Conservation (phyloP, 2,113 vertebrate species). For the Centropus bengalensis region DNA sequence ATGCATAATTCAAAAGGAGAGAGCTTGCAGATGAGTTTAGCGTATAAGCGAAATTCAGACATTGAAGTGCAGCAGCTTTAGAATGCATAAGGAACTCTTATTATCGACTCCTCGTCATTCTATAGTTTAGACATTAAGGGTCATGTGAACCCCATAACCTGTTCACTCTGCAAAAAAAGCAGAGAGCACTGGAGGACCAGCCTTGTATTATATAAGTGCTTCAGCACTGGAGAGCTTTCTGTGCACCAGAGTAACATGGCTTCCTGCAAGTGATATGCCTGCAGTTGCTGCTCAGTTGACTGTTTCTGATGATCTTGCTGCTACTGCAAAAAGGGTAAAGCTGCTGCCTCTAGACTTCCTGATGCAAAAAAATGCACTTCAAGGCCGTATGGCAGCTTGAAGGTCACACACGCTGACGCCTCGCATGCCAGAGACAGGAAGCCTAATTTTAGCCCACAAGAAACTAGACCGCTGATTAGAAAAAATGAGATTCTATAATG, state of each 20-base stretch:
- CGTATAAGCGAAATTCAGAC: background rate
- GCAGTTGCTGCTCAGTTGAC: slow-evolving; percentile 50
- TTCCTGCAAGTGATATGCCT: slow-evolving; percentile 21
- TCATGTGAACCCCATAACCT: background rate
- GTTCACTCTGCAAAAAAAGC: slow-evolving; percentile 15
- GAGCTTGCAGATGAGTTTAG: slow-evolving; percentile 28
- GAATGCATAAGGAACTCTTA: slow-evolving; percentile 4
- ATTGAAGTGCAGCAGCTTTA: slow-evolving; percentile 10
- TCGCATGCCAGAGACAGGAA: slow-evolving; percentile 60
- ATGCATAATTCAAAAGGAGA: slow-evolving; percentile 63
- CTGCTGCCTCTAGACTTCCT: slow-evolving; percentile 66
- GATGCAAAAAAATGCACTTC: slow-evolving; percentile 69
- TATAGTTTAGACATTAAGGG: background rate
- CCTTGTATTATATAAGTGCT: background rate
- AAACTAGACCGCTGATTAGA: slow-evolving; percentile 63
- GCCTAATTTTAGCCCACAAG: slow-evolving; percentile 66
- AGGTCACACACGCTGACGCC: slow-evolving; percentile 60
- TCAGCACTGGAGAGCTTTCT: background rate
- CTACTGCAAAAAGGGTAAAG: slow-evolving; percentile 32
- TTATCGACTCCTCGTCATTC: slow-evolving; percentile 39
- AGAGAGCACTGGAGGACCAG: background rate
- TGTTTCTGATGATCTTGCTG: slow-evolving; percentile 63
- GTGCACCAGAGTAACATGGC: slow-evolving; percentile 39
- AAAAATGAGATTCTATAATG: slow-evolving; percentile 62
- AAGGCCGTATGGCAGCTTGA: slow-evolving; percentile 70